Base-by-base conservation (phyloP, 2,113 vertebrate species). In the Natator depressus region DNA sequence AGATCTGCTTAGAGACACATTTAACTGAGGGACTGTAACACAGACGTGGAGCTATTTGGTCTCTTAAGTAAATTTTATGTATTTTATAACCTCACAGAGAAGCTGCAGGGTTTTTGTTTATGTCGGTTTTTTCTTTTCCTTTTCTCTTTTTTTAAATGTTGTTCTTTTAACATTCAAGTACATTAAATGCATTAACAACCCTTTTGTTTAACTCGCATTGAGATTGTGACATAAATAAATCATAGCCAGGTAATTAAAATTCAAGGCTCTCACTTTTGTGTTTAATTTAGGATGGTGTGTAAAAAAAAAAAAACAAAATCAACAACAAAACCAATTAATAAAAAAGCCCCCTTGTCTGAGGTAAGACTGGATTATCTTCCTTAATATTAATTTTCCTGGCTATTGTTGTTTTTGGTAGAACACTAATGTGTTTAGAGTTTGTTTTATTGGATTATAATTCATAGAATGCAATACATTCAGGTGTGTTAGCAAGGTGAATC, bases 51-150 rank as follows among this genome's bases (percentile, higher is more conserved):
- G 76, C 91, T 93, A 93, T 93, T 92, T 97, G 95, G 81, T 96
- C 88, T 69, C 46, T 51, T 35, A 42, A 86, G 79, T 72, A 92
- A 97, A 94, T 93, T 80, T 90, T 91, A 76, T 80, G 42, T 94
- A 79, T 90, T 96, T 96, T 93, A 91, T 94, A 91, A 89, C 46
- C 90, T 95, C 89, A 89, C 62, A 1, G 42, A 86, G 84, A 81
- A 82, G 57, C 84, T 88, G 46, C 87, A 90, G 13, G 17, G 29
- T 55, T 16, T 19, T 29, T 42, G 10, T 54, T 42, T 25, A 6
- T 53, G 42, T 29, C 8, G 14, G 19, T 19, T 79, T 29, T 79
- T 42, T 38, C 14, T 86, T 10, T 92, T 62, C 87, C 54, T 82
- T 88, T 90, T 50, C 19, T 79, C 17, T 85, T 12, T 76, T 76